A percentile compares a stretch with the other conserved stretches of the same genome.
These are phyloP conservation scores for Megaptera novaeangliae DNA, from an alignment of 2,113 vertebrate species.

Conservation along the genomic window DNA sequence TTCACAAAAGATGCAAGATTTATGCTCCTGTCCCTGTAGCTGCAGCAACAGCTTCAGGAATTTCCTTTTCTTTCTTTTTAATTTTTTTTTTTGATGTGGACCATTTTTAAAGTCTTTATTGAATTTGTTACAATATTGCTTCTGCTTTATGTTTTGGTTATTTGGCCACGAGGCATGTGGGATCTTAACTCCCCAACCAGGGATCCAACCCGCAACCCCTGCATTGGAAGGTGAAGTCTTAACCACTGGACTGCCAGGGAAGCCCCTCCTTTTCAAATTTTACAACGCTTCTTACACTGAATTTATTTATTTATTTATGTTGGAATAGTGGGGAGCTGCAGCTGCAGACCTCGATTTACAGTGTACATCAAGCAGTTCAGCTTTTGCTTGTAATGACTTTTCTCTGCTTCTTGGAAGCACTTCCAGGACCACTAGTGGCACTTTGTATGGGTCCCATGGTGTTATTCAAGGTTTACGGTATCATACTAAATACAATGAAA, in stretches of 20 bases:
- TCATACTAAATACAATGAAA: not conserved
- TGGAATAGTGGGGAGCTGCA: not conserved
- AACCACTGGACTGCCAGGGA: too few species aligned
- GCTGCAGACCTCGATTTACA: not conserved
- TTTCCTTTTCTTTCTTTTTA: not conserved
- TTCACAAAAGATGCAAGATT: fast-evolving
- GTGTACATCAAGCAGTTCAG: not conserved
- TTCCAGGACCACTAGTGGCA: not conserved
- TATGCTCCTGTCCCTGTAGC: not conserved
- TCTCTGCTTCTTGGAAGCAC: not conserved
- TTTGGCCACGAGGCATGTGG: too few species aligned
- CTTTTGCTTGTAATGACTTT: not conserved
- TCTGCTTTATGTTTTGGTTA: too few species aligned
- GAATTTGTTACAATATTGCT: too few species aligned
- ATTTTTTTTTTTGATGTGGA: too few species aligned
- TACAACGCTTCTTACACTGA: not conserved
- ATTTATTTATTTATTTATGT: too few species aligned
- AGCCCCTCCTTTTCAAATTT: too few species aligned
- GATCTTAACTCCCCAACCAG: too few species aligned
- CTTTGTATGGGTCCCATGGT: not conserved
- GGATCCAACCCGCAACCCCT: too few species aligned
- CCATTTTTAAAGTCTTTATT: too few species aligned
- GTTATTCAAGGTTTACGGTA: not conserved
- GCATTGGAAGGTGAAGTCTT: too few species aligned
- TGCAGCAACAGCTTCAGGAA: not conserved